Conservation (phyloP, 2,113 vertebrate species). For the Anhinga anhinga region DNA sequence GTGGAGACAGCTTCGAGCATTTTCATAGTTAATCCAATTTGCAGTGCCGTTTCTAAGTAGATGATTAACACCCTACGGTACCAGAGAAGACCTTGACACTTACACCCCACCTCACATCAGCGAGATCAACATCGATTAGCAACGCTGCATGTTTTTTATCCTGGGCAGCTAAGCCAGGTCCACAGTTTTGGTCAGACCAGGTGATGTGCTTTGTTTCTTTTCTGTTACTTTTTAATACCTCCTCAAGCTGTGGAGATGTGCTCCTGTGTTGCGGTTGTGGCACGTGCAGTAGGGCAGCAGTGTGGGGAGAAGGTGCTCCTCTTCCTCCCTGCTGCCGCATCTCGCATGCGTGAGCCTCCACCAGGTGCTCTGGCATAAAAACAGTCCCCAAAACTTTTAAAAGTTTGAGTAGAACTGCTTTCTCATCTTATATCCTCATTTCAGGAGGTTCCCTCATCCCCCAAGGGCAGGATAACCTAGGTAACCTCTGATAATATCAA, state of each 20-base stretch:
- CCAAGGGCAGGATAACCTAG: not conserved
- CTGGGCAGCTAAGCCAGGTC: not conserved
- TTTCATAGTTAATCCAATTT: not conserved
- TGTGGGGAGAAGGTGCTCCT: not conserved
- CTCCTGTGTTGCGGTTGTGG: accelerated
- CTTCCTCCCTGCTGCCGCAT: accelerated
- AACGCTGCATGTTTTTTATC: not conserved
- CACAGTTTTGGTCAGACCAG: not conserved
- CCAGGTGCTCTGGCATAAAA: not conserved
- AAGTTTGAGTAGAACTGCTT: not conserved
- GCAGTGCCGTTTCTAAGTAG: not conserved
- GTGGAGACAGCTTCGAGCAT: not conserved
- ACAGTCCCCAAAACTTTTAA: not conserved
- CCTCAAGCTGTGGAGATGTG: not conserved
- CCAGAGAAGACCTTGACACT: not conserved
- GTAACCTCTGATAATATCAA: not conserved
- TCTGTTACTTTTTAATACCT: not conserved
- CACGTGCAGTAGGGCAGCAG: accelerated
- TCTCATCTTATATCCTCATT: not conserved
- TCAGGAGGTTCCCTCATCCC: not conserved
- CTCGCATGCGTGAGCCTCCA: accelerated
- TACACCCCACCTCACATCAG: not conserved
- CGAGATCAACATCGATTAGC: not conserved
- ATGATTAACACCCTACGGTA: not conserved
- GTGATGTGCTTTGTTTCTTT: not conserved